phyloP scores from a whole-genome alignment of 2,113 vertebrate genomes.

The Nycticorax nycticorax region DNA sequence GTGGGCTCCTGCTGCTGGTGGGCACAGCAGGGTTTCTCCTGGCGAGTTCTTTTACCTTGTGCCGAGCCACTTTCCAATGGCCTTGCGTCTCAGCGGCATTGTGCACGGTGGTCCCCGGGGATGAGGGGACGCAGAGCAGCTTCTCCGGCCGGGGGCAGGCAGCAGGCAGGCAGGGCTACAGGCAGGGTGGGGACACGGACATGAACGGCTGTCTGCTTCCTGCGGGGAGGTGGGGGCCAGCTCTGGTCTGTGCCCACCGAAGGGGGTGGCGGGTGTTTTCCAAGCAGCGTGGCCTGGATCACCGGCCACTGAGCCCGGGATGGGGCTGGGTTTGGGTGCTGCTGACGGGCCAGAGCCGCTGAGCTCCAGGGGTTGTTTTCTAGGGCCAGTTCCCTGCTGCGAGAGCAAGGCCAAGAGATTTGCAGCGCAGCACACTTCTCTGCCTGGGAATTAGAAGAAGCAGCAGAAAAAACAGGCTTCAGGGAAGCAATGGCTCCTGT shows the following conservation, averaged over 20 bases:
- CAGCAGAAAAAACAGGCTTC: neutral
- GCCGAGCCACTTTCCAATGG: neutral
- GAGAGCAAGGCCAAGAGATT: rapidly evolving
- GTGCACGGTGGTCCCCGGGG: rapidly evolving
- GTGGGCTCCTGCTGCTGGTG: neutral
- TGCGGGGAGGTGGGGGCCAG: neutral
- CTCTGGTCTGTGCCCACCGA: neutral
- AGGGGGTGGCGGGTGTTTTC: rapidly evolving
- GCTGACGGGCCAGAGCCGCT: neutral
- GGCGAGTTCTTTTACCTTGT: neutral
- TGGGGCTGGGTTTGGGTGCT: neutral
- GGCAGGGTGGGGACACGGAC: neutral
- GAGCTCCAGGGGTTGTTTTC: neutral
- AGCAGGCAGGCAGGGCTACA: neutral
- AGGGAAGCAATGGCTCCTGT: neutral
- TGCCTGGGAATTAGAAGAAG: neutral
- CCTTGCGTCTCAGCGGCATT: neutral
- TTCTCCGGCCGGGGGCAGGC: neutral
- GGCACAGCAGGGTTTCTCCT: neutral
- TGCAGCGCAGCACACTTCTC: rapidly evolving
- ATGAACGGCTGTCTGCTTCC: neutral
- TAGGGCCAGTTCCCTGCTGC: neutral
- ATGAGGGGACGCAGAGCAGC: neutral
- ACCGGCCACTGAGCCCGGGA: rapidly evolving
- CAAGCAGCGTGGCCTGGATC: rapidly evolving